Evolutionary conservation across 2,888 invertebrate genomes (phyloP).

Genomic region (Steinernema hermaphroditum): DNA sequence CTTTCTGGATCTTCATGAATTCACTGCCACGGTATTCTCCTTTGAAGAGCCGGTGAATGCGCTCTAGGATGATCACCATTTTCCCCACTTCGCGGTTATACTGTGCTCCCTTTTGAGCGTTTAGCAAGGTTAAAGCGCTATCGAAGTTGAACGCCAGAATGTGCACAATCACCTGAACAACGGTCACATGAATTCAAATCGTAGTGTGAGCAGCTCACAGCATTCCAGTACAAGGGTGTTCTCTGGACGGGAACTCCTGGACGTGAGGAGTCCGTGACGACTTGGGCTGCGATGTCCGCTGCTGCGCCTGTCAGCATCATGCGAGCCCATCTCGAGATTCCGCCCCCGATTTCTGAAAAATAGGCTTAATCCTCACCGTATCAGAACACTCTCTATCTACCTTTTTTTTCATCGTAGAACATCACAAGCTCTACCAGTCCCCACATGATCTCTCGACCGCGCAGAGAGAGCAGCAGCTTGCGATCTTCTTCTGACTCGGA

Average conservation of each 20-base stretch:
- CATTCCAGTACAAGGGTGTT: conserved; percentile 17
- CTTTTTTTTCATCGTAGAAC: neutral
- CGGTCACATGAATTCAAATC: no score
- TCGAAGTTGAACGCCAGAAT: conserved; percentile 3
- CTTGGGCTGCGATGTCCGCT: neutral
- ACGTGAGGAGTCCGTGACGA: neutral
- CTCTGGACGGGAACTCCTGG: no score
- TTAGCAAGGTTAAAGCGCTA: neutral
- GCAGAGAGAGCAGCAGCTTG: conserved; percentile 5
- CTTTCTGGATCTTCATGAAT: neutral
- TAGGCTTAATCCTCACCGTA: no score
- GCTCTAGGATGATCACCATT: neutral
- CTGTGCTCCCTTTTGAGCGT: neutral
- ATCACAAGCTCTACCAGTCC: neutral
- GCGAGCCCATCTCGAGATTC: neutral
- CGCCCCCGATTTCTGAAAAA: neutral
- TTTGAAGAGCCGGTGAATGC: neutral
- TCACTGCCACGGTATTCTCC: neutral
- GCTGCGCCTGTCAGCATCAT: conserved; percentile 1
- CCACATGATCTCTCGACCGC: conserved; percentile 8
- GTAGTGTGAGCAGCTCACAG: neutral
- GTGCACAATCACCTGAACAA: neutral
- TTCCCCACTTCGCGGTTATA: neutral
- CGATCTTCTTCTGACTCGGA: neutral
- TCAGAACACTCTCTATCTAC: neutral